These are phyloP conservation scores for Leptopilina boulardi DNA, from an alignment of 1,140 invertebrate species.

Conservation along the genomic window DNA sequence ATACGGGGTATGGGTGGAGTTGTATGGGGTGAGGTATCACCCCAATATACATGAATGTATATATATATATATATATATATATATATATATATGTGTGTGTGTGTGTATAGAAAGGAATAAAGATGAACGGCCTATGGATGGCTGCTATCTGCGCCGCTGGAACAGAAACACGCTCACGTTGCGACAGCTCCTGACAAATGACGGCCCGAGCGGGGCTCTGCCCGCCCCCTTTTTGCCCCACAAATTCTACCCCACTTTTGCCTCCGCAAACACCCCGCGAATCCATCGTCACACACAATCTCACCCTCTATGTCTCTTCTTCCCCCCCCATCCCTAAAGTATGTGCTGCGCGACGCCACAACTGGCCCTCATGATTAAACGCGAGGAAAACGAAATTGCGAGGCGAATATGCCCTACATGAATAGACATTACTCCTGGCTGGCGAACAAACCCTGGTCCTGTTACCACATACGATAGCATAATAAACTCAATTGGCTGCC, in stretches of 20 bases:
- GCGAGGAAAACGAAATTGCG: slow-evolving; percentile 71
- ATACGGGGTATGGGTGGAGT: slow-evolving; percentile 58
- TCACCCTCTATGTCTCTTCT: slow-evolving; percentile 20
- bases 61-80: not conserved
- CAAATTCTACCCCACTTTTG: not conserved
- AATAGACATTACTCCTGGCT: slow-evolving; percentile 54
- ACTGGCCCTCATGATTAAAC: slow-evolving; percentile 72
- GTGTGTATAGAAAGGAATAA: slow-evolving; percentile 71
- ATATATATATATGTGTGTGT: not conserved
- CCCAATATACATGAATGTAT: slow-evolving; percentile 31
- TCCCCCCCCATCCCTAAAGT: no score
- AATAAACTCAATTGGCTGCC: slow-evolving; percentile 58
- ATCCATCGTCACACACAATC: slow-evolving; percentile 42
- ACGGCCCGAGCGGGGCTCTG: slow-evolving; percentile 72
- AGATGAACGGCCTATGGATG: slow-evolving; percentile 76
- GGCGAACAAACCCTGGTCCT: slow-evolving; percentile 43
- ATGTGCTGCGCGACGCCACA: slow-evolving; percentile 37
- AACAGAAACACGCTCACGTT: slow-evolving; percentile 75
- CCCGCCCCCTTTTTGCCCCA: slow-evolving; percentile 62
- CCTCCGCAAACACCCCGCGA: slow-evolving; percentile 46
- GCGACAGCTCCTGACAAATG: slow-evolving; percentile 77
- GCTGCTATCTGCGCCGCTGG: slow-evolving; percentile 74
- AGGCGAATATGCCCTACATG: slow-evolving; percentile 60
- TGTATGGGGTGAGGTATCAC: slow-evolving; percentile 48
- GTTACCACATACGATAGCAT: slow-evolving; percentile 56